Base-by-base conservation (phyloP, 2,888 invertebrate genomes). In the Anoncus sp. region DNA sequence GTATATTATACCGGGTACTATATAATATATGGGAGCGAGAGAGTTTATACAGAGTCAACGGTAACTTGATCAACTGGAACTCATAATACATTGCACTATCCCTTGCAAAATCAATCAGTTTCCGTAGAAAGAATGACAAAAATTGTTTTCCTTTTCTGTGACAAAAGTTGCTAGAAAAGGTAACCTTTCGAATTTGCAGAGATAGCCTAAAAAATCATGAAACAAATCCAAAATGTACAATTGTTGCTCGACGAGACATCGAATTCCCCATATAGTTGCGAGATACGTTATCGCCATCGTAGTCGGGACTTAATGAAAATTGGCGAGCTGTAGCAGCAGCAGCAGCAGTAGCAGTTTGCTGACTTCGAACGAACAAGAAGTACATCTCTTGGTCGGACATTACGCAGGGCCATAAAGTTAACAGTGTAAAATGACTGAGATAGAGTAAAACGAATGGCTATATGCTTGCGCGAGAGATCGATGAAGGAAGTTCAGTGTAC, bases 251-350 rank as follows among this genome's bases (percentile, higher is more conserved):
- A 35, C 14, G 18, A 7, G 12, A 18, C 47, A 47, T 31, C 9
- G 62, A 62, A 27, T 14, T 16, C 2, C 62, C 62, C 20, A 31
- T 62, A 35, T 14, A 31, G 1, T 9, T 43, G 40, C 20, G 59
- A 70, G 75, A 75, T 78, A 78, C 66, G 65, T 78, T 78, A 78
- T 78, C 77, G 63, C 49, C 43, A 51, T 53, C 62, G 53, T 27
- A 62, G 72, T 38, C 47, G 53, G n/a, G 20, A 35, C 74, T 57
- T 79, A 77, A 77, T 79, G 79, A 75, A 72, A 79, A 79, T 73
- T 77, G 76, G 73, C 45, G 38, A 31, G 71, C 47, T 63, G 60
- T 43, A 73, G 63, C 12, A 10, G 27, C 47, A 67, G 60, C 51
- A 73, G 63, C 12, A 10, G 27, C 24, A 40, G 67, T 45, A 40